Percentiles rank a stretch among this genome's conserved stretches.
Conservation (phyloP, 2,888 invertebrate species). For the Dolomedes plantarius region DNA sequence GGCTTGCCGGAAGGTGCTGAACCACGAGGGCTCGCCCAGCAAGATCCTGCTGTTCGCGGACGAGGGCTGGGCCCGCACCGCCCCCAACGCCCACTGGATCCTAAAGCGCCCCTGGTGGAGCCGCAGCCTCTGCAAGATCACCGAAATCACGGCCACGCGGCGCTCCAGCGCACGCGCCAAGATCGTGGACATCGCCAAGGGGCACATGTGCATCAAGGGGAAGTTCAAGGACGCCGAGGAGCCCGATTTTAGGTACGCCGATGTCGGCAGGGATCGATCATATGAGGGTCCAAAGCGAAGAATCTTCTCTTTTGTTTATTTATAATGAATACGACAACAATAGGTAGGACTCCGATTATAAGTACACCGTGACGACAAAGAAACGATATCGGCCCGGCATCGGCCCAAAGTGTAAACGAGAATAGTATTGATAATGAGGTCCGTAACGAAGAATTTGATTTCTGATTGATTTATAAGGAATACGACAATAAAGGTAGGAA, state of each 20-base stretch:
- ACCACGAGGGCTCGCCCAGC: conserved; percentile 88
- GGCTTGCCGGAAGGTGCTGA: conserved; percentile 87
- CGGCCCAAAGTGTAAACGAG: too few relatives aligned
- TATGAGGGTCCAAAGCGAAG: too few relatives aligned
- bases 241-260: conserved; percentile 82
- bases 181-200: conserved; percentile 87
- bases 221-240: conserved; percentile 84
- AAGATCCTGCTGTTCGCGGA: conserved; percentile 91
- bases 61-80: conserved; percentile 92
- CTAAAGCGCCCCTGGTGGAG: conserved; percentile 92
- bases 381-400: too few relatives aligned
- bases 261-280: background rate
- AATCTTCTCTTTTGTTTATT: background rate
- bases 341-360: too few relatives aligned
- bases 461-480: too few relatives aligned
- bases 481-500: too few relatives aligned
- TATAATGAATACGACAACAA: too few relatives aligned
- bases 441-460: too few relatives aligned
- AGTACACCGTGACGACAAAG: too few relatives aligned
- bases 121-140: conserved; percentile 87
- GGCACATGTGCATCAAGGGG: conserved; percentile 88
- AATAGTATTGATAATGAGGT: too few relatives aligned
- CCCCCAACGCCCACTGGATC: conserved; percentile 90
- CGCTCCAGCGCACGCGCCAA: conserved; percentile 86
- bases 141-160: conserved; percentile 87